Percentiles rank a stretch among this genome's conserved stretches.
These are phyloP conservation scores for Ptychobarbus kaznakovi DNA, from an alignment of 2,797 vertebrate species.

Conservation along the genomic window DNA sequence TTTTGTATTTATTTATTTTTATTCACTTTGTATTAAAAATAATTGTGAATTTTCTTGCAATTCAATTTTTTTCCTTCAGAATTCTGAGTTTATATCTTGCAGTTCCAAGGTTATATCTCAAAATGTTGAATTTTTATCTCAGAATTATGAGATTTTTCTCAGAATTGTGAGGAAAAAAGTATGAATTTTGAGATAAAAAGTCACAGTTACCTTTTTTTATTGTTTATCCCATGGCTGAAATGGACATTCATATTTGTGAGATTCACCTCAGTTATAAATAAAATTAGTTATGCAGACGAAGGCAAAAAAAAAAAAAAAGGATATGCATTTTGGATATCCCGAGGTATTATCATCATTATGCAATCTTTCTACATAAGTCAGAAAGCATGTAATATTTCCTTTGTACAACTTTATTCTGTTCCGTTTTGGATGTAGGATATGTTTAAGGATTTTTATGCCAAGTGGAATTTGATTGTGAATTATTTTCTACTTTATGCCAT, in stretches of 20 bases:
- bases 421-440: constrained; percentile 38
- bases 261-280: not conserved
- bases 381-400: constrained; percentile 33
- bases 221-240: not conserved
- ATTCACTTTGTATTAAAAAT: not conserved
- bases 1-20: not conserved
- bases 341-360: constrained; percentile 63
- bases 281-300: not conserved
- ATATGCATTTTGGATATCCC: constrained; percentile 62
- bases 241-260: not conserved
- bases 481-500: constrained; percentile 45
- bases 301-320: constrained; percentile 31
- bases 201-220: not conserved
- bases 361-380: constrained; percentile 60
- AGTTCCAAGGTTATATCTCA: too few species aligned
- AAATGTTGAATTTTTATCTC: too few species aligned
- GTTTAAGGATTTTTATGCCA: constrained; percentile 38
- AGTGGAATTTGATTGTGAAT: constrained; percentile 40
- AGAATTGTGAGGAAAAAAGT: not conserved
- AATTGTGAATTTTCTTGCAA: not conserved
- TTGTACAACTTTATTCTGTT: constrained; percentile 20
- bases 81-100: not conserved
- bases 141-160: too few species aligned
- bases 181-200: not conserved
- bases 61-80: too few species aligned